Base-by-base conservation (phyloP, 2,113 vertebrate species). In the Macquaria australasica region DNA sequence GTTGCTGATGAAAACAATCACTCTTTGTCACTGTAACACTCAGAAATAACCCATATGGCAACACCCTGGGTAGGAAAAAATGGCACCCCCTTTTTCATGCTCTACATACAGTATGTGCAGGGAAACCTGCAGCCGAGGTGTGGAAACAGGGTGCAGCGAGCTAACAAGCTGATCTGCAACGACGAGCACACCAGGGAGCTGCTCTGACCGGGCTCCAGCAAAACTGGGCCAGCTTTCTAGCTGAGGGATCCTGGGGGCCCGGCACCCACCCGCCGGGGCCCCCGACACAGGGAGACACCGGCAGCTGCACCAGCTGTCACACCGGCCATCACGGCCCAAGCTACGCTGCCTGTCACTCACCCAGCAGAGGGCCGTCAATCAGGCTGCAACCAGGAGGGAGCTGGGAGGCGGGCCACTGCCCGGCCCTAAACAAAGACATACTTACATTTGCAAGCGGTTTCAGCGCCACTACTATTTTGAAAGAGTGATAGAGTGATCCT, bases 401-500 rank as follows among this genome's bases (percentile, higher is more conserved):
- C 88, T 64, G 85, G 83, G 91, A 86, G 92, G 91, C 86, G 92
- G 93, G 84, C 81, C 87, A 1, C 78, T 20, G 83, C 48, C 90
- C 88, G 53, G 87, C 90, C 89, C 86, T 78, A 88, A 91, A 96
- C 95, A 96, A 96, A 96, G 95, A 92, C 94, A 89, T 90, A 92
- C 93, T 94, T 82, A 93, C 90, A 96, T 94, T 95, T 95, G 94
- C 92, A 93, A 94, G 93, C 89, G 91, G 89, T 94, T 92, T 92
- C 86, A 94, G 91, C 79, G 89, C 90, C 92, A 82, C 85, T 66
- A 90, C 89, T 92, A 79, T 91, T 94, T 91, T 90, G 89, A 92
- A 90, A 93, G 93, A 96, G 93, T 95, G 95, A 96, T 94, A 91
- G 93, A 96, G 94, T 95, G 92, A 87, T n/a, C 55, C 93, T 95